Percentiles rank a stretch among this genome's conserved stretches.
Evolutionary conservation across 2,888 invertebrate species (phyloP).

Genomic region (Agrochola circellaris): DNA sequence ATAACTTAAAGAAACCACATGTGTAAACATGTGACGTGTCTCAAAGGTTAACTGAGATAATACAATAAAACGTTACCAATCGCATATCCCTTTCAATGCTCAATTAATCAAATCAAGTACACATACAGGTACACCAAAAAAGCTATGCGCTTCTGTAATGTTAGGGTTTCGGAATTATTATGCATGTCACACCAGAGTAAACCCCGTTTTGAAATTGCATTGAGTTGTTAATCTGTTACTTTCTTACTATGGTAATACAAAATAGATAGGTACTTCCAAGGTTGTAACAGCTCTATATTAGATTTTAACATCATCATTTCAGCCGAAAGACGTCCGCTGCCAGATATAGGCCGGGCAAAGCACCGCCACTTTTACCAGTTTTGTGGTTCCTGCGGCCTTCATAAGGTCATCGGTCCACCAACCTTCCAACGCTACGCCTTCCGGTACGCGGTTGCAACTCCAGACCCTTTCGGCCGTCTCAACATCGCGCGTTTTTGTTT

Average conservation of each 20-base stretch:
- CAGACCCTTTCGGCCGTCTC: too few species aligned
- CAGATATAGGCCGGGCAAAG: too few species aligned
- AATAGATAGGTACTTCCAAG: too few species aligned
- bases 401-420: too few species aligned
- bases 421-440: too few species aligned
- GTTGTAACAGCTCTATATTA: too few species aligned
- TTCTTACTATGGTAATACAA: not conserved
- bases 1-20: not conserved
- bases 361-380: too few species aligned
- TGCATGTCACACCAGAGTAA: not conserved
- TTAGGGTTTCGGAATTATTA: not conserved
- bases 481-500: not conserved
- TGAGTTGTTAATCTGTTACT: too few species aligned
- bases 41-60: not conserved
- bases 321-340: too few species aligned
- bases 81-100: not conserved
- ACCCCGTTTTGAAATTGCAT: not conserved
- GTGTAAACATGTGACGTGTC: conserved; percentile 8
- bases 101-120: not conserved
- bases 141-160: not conserved
- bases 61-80: not conserved
- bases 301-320: not conserved
- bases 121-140: not conserved
- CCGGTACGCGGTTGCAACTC: too few species aligned
- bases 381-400: too few species aligned